These are phyloP conservation scores for Anolis sagrei DNA, from an alignment of 2,113 vertebrate genomes.

Conservation along the genomic window DNA sequence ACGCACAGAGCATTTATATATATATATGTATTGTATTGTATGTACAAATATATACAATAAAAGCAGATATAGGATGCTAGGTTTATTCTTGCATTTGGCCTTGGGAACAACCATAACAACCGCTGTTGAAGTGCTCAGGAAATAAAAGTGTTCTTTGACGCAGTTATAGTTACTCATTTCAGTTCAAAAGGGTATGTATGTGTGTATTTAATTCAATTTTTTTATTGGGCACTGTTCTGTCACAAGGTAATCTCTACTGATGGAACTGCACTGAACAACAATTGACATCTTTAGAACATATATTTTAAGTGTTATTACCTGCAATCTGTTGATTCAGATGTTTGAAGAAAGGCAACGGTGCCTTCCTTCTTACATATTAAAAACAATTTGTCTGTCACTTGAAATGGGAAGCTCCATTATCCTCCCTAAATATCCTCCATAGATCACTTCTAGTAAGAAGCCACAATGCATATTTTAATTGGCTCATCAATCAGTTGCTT, in stretches of 20 bases:
- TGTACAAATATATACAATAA: neutral
- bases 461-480: neutral
- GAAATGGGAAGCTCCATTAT: neutral
- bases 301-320: neutral
- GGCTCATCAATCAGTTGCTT: constrained; percentile 20
- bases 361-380: neutral
- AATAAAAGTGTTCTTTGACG: neutral
- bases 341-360: neutral
- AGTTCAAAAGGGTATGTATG: neutral
- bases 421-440: neutral
- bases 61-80: neutral
- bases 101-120: neutral
- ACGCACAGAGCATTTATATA: no score
- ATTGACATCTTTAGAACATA: neutral
- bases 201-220: neutral
- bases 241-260: constrained; percentile 3
- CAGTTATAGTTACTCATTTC: neutral
- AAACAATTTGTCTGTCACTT: neutral
- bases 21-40: neutral
- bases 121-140: neutral
- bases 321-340: neutral
- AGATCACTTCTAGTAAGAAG: neutral
- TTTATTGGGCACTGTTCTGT: constrained; percentile 20
- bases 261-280: neutral
- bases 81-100: neutral